Base-by-base conservation (phyloP, 2,888 invertebrate species). In the Leptinotarsa juncta region DNA sequence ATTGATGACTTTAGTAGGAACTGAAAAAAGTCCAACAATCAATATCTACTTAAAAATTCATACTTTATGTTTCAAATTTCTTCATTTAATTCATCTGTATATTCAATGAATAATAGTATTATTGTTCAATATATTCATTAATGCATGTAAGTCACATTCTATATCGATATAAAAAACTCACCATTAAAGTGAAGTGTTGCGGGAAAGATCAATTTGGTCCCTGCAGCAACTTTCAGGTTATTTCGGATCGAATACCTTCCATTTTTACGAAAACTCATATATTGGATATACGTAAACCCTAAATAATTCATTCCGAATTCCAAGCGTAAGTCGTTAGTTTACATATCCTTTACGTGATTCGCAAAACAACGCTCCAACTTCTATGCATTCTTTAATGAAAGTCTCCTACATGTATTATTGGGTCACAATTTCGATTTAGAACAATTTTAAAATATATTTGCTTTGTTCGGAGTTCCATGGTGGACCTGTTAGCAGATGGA, bases 301-400 rank as follows among this genome's bases (percentile, higher is more conserved):
- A 85, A 87, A 87, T 86, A 86, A 86, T 86, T 86, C 85, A 86
- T 86, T 86, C 84, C 81, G 83, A 80, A 80, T 81, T 82, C 83
- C 81, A 82, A 81, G 83, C 83, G 81, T 82, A 84, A 84, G 84
- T 83, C 84, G 84, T 85, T 85, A 83, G 86, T 87, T 87, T 86
- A 85, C 86, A 86, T 86, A 86, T 85, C 84, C 85, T 82, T 84
- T 79, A 87, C 86, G 86, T 86, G 86, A 86, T 86, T 85, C 80
- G 86, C 85, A 85, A 82, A 72, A 42, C 55, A 67, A 72, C 62
- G 69, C 67, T 72, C 10, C 65, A 10, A 72, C 51, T 65, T 55
- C 55, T 48, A 73, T 73, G 42, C 69, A 48, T 51, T 23, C 67
- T 57, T 57, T 57, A 50, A 65, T 65, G 26, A 48, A 42, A 32